Base-by-base conservation (phyloP, 2,888 invertebrate species). In the Icerya purchasi region DNA sequence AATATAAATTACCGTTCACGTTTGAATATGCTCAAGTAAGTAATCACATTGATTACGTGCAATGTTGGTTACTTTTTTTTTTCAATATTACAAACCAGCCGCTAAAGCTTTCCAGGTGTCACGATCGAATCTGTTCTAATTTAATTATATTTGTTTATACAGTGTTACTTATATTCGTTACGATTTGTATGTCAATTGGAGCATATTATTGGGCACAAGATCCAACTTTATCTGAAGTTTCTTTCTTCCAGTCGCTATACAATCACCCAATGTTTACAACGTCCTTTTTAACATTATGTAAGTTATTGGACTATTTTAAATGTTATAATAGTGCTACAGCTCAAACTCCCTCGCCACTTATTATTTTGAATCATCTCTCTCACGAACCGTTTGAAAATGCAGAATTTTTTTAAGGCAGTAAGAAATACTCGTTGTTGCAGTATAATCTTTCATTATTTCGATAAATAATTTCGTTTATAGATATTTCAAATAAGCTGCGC, bases 131-230 rank as follows among this genome's bases (percentile, higher is more conserved):
- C n/a, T n/a, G n/a, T n/a, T n/a, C n/a, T n/a, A n/a, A n/a, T n/a
- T n/a, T 19, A 56, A 18, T 60, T 49, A 21, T 10, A 21, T 51
- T 52, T 62, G 59, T 63, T 64, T 60, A 70, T 72, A 74, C 76
- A 93, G 92, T 93, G 71, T 75, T 94, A 53, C 75, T 97, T 67
- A 81, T 84, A 58, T 79, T 89, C 57, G 83, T 91, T 63, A 88
- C 93, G 1, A 76, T 91, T 20, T 90, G 90, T 68, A 92, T 93
- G 59, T 89, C 92, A 14, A 83, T 90, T 61, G 92, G 93, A 8
- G 94, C 96, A 2, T 94, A 91, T 80, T 88, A 90, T 68, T 97
- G 96, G 96, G 75, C 97, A 53, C 84, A 86, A 68, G 96, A 96
- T 72, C 93, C 94, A 0, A 81, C 86, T 61, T 93, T 94, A 21